These are phyloP conservation scores for Zhengitettix transpicula DNA, from an alignment of 2,888 invertebrate genomes.

Conservation along the genomic window DNA sequence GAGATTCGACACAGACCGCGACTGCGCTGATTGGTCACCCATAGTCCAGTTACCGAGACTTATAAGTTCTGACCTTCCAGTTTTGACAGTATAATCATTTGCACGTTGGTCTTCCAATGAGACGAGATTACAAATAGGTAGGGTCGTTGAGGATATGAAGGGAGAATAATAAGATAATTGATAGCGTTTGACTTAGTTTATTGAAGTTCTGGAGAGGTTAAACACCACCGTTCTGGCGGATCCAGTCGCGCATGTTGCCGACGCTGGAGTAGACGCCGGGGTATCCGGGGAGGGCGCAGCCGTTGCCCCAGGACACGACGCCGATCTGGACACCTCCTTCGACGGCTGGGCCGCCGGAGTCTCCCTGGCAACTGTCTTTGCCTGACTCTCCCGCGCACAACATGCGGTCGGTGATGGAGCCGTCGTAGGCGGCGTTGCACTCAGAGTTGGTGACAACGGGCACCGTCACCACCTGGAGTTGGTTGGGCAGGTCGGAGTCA, in stretches of 20 bases:
- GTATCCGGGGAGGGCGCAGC: slow-evolving; percentile 50
- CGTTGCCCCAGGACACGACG: slow-evolving; percentile 64
- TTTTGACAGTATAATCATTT: no score
- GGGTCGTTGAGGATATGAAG: no score
- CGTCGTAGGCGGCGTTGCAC: slow-evolving; percentile 7
- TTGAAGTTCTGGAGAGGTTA: neutral
- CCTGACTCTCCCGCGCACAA: slow-evolving; percentile 15
- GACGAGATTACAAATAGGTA: no score
- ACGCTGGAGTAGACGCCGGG: slow-evolving; percentile 71
- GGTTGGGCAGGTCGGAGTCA: no score
- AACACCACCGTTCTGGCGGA: slow-evolving; percentile 42
- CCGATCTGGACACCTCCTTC: slow-evolving; percentile 25
- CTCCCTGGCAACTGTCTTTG: neutral
- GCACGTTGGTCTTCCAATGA: no score
- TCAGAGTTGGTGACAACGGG: slow-evolving; percentile 2
- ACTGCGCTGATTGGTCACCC: no score
- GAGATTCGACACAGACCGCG: no score
- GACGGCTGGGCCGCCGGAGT: slow-evolving; percentile 6
- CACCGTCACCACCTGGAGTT: slow-evolving; percentile 1
- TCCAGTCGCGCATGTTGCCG: slow-evolving; percentile 57
- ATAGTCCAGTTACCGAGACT: no score
- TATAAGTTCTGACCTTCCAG: no score
- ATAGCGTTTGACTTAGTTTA: no score
- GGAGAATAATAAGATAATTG: no score
- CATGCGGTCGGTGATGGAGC: slow-evolving; percentile 14